Percentiles rank a stretch among this genome's conserved stretches.
phyloP scores from a whole-genome alignment of 1,140 invertebrate species.

The Cyphomyrmex costatus region DNA sequence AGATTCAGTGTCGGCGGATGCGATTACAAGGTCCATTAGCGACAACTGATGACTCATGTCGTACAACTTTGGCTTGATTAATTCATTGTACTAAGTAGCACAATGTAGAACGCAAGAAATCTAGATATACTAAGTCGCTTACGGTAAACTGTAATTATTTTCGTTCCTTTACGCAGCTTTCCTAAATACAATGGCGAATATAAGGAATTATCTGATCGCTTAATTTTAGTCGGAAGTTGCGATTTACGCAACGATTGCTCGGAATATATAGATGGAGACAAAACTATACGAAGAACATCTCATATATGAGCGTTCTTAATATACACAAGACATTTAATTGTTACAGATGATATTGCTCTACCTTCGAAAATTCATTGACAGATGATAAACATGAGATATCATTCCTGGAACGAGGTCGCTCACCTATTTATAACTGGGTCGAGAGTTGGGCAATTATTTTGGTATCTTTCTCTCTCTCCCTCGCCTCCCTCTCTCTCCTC shows the following conservation, averaged over 20 bases:
- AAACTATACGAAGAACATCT: not conserved
- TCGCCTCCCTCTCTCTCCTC: constrained; percentile 41
- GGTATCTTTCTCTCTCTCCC: constrained; percentile 56
- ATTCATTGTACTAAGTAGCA: constrained; percentile 45
- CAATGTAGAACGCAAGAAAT: constrained; percentile 24
- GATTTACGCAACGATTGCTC: not conserved
- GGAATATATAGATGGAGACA: not conserved
- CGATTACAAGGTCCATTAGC: constrained; percentile 53
- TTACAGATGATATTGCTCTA: constrained; percentile 69
- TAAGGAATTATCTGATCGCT: constrained; percentile 33
- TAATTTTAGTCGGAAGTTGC: not conserved
- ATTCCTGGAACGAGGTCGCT: constrained; percentile 81
- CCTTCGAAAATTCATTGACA: constrained; percentile 76
- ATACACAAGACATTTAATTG: constrained; percentile 32
- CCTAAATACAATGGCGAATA: constrained; percentile 9
- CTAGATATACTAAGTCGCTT: constrained; percentile 30
- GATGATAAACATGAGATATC: constrained; percentile 80
- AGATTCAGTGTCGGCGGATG: constrained; percentile 39
- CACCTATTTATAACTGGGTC: constrained; percentile 86
- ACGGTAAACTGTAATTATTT: constrained; percentile 57
- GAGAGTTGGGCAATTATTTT: constrained; percentile 68
- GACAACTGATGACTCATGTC: constrained; percentile 55
- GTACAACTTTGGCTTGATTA: constrained; percentile 45
- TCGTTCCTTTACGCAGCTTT: constrained; percentile 31
- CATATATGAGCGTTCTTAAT: not conserved